Base-by-base conservation (phyloP, 1,140 invertebrate species). In the Conus ventricosus region DNA sequence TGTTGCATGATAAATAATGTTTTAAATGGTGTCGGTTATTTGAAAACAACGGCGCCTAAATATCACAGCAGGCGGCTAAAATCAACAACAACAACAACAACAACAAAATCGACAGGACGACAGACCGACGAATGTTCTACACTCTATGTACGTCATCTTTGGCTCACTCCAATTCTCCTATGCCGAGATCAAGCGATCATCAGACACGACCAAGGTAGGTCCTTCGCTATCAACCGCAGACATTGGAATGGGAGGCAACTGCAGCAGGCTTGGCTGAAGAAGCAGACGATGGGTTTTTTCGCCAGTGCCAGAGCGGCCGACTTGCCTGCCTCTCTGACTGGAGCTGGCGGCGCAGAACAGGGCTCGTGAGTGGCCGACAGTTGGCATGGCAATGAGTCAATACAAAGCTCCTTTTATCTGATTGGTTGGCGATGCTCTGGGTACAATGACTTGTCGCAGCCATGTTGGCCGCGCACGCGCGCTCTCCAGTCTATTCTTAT, bases 381-480 rank as follows among this genome's bases (percentile, higher is more conserved):
- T 87, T 87, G 85, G 85, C 85, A 87, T 87, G 75, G 85, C 85
- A 57, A 87, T 87, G 85, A 71, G 85, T 80, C 85, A 87, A 87
- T 87, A 87, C 63, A 87, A 78, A 78, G 85, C 85, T 67, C 71
- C 85, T 78, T 75, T 87, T 87, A 87, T 87, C 85, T 87, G 85
- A 87, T 87, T 87, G 85, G 85, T 87, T 80, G 85, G 75, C 78
- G 23, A 53, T 55, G 8, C 75, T 80, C 67, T 71, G 13, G 85
- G 54, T 87, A 87, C 85, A 87, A 87, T 87, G 76, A 87, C 85
- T 76, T 75, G 71, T 75, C 85, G 53, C 85, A 55, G 71, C 63
- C 85, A 87, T 54, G 55, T 15, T 39, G 82, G 6, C 25, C n/a
- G 51, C 84, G 84, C 85, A 75, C 85, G 75, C 39, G 85, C 85